Evolutionary conservation across 2,888 invertebrate genomes (phyloP).

Genomic region (Drosophila greeni): DNA sequence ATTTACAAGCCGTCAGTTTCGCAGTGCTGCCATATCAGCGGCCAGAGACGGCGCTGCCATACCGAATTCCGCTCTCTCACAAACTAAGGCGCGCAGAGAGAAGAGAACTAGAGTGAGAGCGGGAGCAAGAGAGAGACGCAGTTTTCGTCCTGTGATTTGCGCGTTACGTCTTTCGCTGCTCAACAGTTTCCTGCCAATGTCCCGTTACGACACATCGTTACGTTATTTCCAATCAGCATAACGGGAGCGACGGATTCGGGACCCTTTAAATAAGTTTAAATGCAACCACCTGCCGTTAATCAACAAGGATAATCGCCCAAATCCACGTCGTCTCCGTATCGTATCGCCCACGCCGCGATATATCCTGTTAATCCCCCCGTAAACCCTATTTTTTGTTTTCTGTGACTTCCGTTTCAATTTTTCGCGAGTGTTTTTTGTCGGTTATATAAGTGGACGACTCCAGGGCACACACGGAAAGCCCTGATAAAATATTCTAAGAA

Average conservation of each 20-base stretch:
- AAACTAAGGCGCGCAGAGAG: background rate
- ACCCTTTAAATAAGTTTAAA: slow-evolving; percentile 23
- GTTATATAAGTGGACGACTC: slow-evolving; percentile 30
- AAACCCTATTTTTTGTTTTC: slow-evolving; percentile 7
- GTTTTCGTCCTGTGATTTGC: slow-evolving; percentile 6
- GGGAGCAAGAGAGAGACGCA: background rate
- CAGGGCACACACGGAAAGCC: background rate
- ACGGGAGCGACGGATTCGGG: slow-evolving; percentile 21
- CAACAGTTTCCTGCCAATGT: slow-evolving; percentile 64
- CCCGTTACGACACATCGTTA: slow-evolving; percentile 55
- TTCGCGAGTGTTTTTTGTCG: slow-evolving; percentile 25
- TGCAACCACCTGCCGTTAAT: slow-evolving; percentile 36
- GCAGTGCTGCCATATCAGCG: too few relatives aligned
- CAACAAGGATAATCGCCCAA: slow-evolving; percentile 14
- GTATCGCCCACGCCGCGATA: background rate
- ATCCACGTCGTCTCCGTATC: slow-evolving; percentile 1
- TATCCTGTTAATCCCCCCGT: background rate
- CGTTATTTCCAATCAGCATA: slow-evolving; percentile 33
- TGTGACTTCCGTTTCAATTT: slow-evolving; percentile 18
- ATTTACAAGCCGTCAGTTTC: background rate
- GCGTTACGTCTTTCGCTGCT: slow-evolving; percentile 38
- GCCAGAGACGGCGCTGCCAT: too few relatives aligned
- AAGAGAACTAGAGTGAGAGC: background rate
- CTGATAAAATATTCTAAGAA: background rate
- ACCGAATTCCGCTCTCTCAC: background rate